A percentile compares a stretch with the other conserved stretches of the same genome.
Conservation (phyloP, 1,140 invertebrate genomes). For the Magallana angulata region DNA sequence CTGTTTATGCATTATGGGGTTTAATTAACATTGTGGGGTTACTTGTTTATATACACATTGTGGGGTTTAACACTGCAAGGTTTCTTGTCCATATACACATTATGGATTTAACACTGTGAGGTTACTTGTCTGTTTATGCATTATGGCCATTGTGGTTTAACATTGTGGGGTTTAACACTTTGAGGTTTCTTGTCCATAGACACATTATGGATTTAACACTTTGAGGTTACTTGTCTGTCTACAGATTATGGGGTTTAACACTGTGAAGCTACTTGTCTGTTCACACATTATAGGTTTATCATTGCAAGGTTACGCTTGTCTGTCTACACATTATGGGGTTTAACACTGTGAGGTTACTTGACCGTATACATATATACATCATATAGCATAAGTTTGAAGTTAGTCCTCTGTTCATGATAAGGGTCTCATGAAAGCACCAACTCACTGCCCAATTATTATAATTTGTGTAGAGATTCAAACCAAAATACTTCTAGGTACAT, state of each 20-base stretch:
- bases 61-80: not conserved
- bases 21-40: not conserved
- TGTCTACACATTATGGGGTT: not conserved
- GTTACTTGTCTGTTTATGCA: not conserved
- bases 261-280: not conserved
- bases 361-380: not conserved
- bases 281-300: not conserved
- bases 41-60: not conserved
- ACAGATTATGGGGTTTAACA: not conserved
- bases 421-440: constrained; percentile 1
- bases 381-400: constrained; percentile 4
- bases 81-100: not conserved
- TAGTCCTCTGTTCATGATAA: not conserved
- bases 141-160: not conserved
- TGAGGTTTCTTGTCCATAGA: no score
- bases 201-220: not conserved
- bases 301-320: not conserved
- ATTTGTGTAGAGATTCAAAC: not conserved
- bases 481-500: not conserved
- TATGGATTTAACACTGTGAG: not conserved
- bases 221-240: no score
- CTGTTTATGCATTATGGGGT: not conserved
- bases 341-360: constrained; percentile 9
- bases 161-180: not conserved
- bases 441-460: not conserved